phyloP scores from a whole-genome alignment of 2,797 vertebrate genomes.

The Oreortyx pictus region DNA sequence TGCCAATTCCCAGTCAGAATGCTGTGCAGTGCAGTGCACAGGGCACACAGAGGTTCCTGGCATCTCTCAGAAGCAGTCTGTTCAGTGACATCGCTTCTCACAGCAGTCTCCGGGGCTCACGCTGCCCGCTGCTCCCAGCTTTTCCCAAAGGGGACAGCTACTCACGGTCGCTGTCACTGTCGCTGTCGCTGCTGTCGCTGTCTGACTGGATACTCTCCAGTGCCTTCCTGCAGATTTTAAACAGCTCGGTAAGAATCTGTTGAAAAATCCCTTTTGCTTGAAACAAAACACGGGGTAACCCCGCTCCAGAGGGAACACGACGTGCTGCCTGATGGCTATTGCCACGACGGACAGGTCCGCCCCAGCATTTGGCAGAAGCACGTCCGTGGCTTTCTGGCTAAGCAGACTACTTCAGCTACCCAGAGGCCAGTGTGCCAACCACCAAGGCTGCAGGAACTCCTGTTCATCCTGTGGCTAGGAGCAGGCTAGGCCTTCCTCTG shows the following conservation, averaged over 20 bases:
- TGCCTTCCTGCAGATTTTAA: slow-evolving; percentile 68
- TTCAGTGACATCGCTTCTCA: neutral
- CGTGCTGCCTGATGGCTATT: neutral
- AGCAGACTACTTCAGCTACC: neutral
- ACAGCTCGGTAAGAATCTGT: neutral
- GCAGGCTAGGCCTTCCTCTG: neutral
- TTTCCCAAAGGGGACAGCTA: neutral
- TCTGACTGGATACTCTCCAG: slow-evolving; percentile 72
- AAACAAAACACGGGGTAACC: neutral
- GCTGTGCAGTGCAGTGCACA: accelerated
- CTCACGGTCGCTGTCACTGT: slow-evolving; percentile 35
- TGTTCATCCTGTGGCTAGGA: neutral
- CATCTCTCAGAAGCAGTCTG: neutral
- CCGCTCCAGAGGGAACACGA: neutral
- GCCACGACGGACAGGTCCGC: neutral
- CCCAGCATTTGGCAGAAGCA: neutral
- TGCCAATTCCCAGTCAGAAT: accelerated
- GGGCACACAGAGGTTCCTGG: neutral
- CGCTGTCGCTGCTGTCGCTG: slow-evolving; percentile 56
- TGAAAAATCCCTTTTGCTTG: neutral
- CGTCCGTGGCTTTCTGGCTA: neutral
- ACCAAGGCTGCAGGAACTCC: neutral
- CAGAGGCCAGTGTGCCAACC: accelerated
- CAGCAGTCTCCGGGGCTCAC: accelerated
- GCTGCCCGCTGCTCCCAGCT: accelerated